A percentile compares a stretch with the other conserved stretches of the same genome.
These are phyloP conservation scores for Siniperca chuatsi DNA, from an alignment of 2,113 vertebrate species.

Conservation along the genomic window DNA sequence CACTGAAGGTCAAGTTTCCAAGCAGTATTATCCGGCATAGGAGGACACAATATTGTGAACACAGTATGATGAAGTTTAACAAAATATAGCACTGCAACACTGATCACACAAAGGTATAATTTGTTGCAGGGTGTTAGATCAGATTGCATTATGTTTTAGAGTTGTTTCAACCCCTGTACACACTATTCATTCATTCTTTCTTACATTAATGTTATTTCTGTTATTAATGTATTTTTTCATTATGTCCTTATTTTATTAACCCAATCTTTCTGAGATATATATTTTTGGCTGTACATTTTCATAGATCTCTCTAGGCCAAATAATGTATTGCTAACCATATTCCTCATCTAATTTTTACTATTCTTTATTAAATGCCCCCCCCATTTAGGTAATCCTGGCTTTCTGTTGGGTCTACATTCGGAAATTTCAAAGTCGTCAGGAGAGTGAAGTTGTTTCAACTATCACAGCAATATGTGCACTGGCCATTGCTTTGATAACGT, in stretches of 20 bases:
- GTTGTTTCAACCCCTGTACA: neutral
- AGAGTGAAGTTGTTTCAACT: constrained; percentile 97
- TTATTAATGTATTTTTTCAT: neutral
- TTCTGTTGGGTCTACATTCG: constrained; percentile 99
- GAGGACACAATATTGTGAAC: neutral
- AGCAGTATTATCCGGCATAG: neutral
- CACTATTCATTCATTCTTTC: neutral
- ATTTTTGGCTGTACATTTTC: neutral
- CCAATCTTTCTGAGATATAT: neutral
- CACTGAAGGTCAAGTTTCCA: neutral
- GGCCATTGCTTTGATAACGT: constrained; percentile 95
- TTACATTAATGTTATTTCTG: neutral
- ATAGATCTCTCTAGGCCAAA: neutral
- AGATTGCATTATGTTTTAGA: neutral
- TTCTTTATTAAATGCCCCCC: neutral
- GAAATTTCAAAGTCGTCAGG: constrained; percentile 95
- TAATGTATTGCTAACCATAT: neutral
- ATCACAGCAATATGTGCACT: constrained; percentile 96
- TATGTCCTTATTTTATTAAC: neutral
- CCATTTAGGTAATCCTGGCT: constrained; percentile 89
- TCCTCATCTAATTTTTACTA: neutral
- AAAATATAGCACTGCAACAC: neutral
- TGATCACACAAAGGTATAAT: neutral
- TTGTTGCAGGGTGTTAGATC: neutral
- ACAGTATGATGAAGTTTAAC: neutral